Conservation (phyloP, 1,140 invertebrate genomes). For the Dinoponera quadriceps region DNA sequence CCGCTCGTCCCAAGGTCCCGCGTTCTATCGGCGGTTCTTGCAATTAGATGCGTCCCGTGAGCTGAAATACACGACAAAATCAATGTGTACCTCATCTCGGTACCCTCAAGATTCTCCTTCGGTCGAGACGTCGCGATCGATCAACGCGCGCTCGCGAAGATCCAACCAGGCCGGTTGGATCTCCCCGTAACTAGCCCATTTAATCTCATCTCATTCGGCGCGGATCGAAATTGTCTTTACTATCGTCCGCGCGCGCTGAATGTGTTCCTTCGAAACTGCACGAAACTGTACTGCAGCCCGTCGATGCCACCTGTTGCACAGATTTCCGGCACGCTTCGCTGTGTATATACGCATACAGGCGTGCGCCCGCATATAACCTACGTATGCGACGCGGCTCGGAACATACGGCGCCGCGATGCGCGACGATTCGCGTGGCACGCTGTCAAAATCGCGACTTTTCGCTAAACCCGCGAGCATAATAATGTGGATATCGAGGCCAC, state of each 20-base stretch:
- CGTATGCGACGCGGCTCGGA: background rate
- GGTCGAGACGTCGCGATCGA: background rate
- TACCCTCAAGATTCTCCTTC: background rate
- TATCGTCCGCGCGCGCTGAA: constrained; percentile 48
- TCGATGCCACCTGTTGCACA: constrained; percentile 82
- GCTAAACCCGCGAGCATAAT: background rate
- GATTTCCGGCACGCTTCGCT: constrained; percentile 81
- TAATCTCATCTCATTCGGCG: constrained; percentile 41
- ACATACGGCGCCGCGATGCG: background rate
- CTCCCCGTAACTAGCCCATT: background rate
- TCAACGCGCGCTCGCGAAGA: background rate
- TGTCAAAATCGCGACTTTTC: constrained; percentile 52
- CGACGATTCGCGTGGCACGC: constrained; percentile 33
- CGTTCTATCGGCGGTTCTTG: constrained; percentile 29
- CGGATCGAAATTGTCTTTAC: constrained; percentile 53
- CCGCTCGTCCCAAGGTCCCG: constrained; percentile 17
- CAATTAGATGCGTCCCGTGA: background rate
- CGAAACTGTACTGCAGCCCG: constrained; percentile 74
- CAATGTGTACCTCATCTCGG: constrained; percentile 5
- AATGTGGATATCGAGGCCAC: too few species aligned
- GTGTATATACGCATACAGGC: constrained; percentile 45
- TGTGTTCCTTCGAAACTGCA: constrained; percentile 67
- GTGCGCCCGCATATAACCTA: background rate
- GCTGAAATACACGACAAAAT: background rate
- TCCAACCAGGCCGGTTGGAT: background rate